Conservation (phyloP, 2,888 invertebrate species). For the Agrotis segetum region DNA sequence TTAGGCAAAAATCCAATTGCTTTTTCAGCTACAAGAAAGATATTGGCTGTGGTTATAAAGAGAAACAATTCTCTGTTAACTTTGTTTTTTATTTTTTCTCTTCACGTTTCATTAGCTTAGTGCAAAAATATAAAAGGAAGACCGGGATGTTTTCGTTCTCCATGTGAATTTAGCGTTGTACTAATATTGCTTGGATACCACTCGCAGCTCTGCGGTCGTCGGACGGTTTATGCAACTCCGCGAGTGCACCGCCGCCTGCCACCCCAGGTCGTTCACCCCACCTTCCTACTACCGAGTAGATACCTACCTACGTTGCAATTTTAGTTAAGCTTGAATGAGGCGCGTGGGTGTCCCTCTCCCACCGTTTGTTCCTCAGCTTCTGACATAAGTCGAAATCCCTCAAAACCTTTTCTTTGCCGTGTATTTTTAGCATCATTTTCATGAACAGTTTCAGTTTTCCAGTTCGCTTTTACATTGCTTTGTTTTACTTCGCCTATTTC, state of each 20-base stretch:
- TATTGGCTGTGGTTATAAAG: constrained; percentile 21
- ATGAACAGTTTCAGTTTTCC: constrained; percentile 19
- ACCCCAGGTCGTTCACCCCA: constrained; percentile 80
- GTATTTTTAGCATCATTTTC: constrained; percentile 48
- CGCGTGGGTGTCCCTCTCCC: constrained; percentile 76
- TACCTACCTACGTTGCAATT: constrained; percentile 75
- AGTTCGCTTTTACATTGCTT: constrained; percentile 18
- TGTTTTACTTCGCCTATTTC: constrained; percentile 2
- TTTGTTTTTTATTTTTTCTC: constrained; percentile 15
- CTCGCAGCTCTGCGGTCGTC: constrained; percentile 75
- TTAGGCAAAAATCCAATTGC: constrained; percentile 19
- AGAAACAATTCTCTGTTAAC: constrained; percentile 15
- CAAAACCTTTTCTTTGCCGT: constrained; percentile 44
- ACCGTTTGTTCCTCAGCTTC: constrained; percentile 69
- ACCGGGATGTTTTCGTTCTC: constrained; percentile 38
- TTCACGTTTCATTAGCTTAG: constrained; percentile 15
- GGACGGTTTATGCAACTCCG: constrained; percentile 82
- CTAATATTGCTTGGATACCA: constrained; percentile 70
- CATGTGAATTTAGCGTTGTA: constrained; percentile 55
- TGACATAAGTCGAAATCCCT: constrained; percentile 57
- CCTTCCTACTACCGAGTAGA: constrained; percentile 73
- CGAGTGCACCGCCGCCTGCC: constrained; percentile 77
- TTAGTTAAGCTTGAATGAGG: constrained; percentile 81
- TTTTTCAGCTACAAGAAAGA: constrained; percentile 23
- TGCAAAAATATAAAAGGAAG: constrained; percentile 23